These are phyloP conservation scores for Eupeodes luniger DNA, from an alignment of 2,888 invertebrate species.

Conservation along the genomic window DNA sequence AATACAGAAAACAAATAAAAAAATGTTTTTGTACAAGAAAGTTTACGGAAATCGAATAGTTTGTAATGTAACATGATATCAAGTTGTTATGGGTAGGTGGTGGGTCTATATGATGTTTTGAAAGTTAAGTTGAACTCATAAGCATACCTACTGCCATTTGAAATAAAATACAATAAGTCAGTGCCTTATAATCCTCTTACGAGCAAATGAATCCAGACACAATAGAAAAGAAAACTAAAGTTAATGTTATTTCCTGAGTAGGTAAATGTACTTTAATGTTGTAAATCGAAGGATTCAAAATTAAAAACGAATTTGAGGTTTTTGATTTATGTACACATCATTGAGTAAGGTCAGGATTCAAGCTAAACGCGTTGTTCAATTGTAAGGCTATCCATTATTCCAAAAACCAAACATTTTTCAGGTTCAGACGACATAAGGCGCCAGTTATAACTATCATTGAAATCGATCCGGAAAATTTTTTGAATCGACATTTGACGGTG, in stretches of 20 bases:
- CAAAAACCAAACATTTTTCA: too few relatives aligned
- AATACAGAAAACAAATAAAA: conserved; percentile 15
- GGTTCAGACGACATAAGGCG: too few relatives aligned
- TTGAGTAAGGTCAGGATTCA: too few relatives aligned
- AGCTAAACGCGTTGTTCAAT: too few relatives aligned
- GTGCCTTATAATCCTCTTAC: conserved; percentile 58
- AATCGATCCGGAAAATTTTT: too few relatives aligned
- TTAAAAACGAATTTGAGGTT: too few relatives aligned
- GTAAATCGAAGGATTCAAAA: too few relatives aligned
- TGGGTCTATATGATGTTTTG: background rate
- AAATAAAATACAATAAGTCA: conserved; percentile 36
- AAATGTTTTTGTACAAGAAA: background rate
- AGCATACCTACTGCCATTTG: background rate
- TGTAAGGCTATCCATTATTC: too few relatives aligned
- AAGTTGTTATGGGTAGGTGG: background rate
- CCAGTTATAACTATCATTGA: too few relatives aligned
- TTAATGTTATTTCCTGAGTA: background rate
- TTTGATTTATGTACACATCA: too few relatives aligned
- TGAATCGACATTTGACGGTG: too few relatives aligned
- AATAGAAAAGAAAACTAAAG: conserved; percentile 1
- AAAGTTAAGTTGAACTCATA: background rate
- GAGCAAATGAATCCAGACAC: background rate
- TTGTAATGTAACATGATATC: conserved; percentile 27
- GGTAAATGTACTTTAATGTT: background rate
- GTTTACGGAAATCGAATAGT: conserved; percentile 27